Base-by-base conservation (phyloP, 2,888 invertebrate genomes). In the Gasteruption jaculator region DNA sequence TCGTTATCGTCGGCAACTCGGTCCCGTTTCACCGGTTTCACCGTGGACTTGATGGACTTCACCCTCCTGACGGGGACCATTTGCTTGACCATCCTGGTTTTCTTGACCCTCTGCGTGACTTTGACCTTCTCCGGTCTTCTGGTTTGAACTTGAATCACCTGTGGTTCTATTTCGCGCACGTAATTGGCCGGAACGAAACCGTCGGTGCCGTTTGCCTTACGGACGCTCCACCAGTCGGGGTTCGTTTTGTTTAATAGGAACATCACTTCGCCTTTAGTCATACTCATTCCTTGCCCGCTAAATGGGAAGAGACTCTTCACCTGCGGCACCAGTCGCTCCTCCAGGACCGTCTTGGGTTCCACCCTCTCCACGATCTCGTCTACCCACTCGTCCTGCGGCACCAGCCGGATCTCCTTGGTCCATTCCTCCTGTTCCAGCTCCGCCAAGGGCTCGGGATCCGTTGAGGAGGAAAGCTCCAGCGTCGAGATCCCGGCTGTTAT, bases 211-310 rank as follows among this genome's bases (percentile, higher is more conserved):
- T 91, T 91, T 0, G 85, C 82, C 69, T 92, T 92, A 10, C 93
- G 78, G n/a, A 96, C 91, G 58, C 91, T 91, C 99, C 99, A 99
- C 97, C 97, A 97, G 70, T 99, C 99, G 0, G 87, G 84, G 73
- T 96, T 97, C 5, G 92, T 94, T 74, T 93, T 93, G 66, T 88
- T 91, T 49, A 97, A 79, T 1, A 99, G 76, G 61, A 92, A 85
- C 89, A 97, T 90, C 2, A 84, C 77, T 74, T 96, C 94, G 38
- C 91, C 91, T 71, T 95, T 96, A 39, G 79, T 79, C 81, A 94
- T 90, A 34, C 83, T 82, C 76, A 95, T 90, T 32, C 93, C 94
- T 61, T 93, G 91, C 0, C 95, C 95, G 39, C 80, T 84, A 76
- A 94, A 97, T 10, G 89, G 84, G 73, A 95, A 96, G 34, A 91